Base-by-base conservation (phyloP, 2,113 vertebrate genomes). In the Bos javanicus region DNA sequence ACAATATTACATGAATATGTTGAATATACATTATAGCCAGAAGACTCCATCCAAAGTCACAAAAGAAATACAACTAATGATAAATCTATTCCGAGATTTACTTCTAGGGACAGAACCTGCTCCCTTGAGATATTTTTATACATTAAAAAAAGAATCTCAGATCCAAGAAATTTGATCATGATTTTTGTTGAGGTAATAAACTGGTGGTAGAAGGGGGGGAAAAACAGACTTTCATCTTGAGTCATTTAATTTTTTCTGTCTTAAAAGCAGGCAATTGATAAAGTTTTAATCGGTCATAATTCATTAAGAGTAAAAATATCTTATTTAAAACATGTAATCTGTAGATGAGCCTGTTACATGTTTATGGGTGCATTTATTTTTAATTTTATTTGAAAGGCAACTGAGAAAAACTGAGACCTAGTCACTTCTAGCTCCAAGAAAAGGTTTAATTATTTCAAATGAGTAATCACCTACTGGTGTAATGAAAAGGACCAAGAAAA, bases 1-100 rank as follows among this genome's bases (percentile, higher is more conserved):
- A 96, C 97, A 97, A 95, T 95, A 97, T 78, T 88, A 80, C 80
- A 96, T 90, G 54, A 96, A 97, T 90, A 93, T 82, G 43, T 97
- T 98, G 96, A 96, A 94, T 97, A 96, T 84, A 95, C 33, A 60
- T 62, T 76, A 84, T 78, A 92, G 52, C 43, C 78, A 98, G 88
- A 90, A 90, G 90, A 96, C 14, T 94, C 87, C 52, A 96, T 85
- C 39, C 43, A 52, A 91, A 97, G n/a, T 96, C 67, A 81, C 85
- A 97, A 96, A 96, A 97, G 76, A 48, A 97, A 93, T 59, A 2
- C 21, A 48, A 97, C 28, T 94, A 91, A 93, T 74, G 82, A 91
- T 91, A 86, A 95, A 97, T 81, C 71, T 91, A 81, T 80, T 93
- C 26, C 2, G 21, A 83, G 28, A 71, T 84, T 93, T 93, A 52